Percentiles rank a stretch among this genome's conserved stretches.
Conservation (phyloP, 2,888 invertebrate species). For the Linnaemya vulpina region DNA sequence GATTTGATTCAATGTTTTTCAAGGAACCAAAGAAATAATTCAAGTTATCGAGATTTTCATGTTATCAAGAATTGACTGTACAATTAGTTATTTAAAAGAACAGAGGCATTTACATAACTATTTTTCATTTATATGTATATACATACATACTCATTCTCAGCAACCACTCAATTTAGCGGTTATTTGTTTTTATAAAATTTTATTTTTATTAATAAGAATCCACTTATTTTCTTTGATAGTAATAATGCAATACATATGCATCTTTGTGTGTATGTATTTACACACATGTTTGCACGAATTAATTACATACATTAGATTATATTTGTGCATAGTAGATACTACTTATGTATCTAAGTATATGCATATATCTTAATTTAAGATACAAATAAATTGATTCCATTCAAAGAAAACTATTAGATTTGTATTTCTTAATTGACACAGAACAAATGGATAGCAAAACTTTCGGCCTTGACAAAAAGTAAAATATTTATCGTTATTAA, state of each 20-base stretch:
- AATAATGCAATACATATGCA: neutral
- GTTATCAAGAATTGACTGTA: too few relatives aligned
- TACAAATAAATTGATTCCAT: constrained; percentile 7
- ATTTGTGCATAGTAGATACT: too few relatives aligned
- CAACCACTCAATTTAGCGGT: too few relatives aligned
- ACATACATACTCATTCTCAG: neutral
- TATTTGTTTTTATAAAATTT: constrained; percentile 1
- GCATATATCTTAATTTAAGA: constrained; percentile 32
- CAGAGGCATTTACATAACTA: too few relatives aligned
- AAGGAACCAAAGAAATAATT: too few relatives aligned
- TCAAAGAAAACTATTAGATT: neutral
- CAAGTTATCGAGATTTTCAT: too few relatives aligned
- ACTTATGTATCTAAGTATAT: neutral
- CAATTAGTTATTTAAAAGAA: too few relatives aligned
- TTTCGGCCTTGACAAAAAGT: constrained; percentile 55
- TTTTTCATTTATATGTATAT: neutral
- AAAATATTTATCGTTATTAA: constrained; percentile 36
- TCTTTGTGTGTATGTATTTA: too few relatives aligned
- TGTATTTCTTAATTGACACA: constrained; percentile 14
- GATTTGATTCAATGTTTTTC: too few relatives aligned
- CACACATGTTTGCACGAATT: too few relatives aligned
- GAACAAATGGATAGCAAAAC: constrained; percentile 50
- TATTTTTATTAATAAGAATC: constrained; percentile 5
- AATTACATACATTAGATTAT: too few relatives aligned
- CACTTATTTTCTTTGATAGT: neutral